Evolutionary conservation across 2,797 vertebrate genomes (phyloP).

Genomic region (Megaceryle alcyon): DNA sequence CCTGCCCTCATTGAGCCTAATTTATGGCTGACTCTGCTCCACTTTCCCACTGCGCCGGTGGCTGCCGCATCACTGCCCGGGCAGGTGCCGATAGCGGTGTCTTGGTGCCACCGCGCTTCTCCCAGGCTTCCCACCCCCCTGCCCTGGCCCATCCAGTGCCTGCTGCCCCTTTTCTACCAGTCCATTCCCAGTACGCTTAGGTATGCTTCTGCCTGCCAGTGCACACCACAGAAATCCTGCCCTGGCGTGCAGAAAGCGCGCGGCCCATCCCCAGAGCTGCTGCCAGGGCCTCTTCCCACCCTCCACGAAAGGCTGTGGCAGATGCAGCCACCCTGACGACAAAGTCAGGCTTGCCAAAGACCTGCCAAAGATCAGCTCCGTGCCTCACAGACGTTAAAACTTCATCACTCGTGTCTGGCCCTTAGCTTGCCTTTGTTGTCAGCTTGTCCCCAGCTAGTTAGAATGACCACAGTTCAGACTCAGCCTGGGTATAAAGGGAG

Average conservation of each 20-base stretch:
- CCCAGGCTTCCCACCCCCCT: accelerated
- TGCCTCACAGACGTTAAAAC: no score
- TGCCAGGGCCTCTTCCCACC: not conserved
- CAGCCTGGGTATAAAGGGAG: no score
- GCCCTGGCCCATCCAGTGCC: accelerated
- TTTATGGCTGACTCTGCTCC: not conserved
- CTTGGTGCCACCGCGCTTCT: not conserved
- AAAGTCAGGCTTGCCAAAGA: no score
- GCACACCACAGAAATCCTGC: accelerated
- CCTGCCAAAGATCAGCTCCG: no score
- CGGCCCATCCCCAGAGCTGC: not conserved
- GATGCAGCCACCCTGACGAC: no score
- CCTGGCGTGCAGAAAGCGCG: accelerated
- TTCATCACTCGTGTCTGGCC: no score
- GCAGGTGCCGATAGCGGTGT: not conserved
- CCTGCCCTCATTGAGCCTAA: not conserved
- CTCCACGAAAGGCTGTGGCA: not conserved
- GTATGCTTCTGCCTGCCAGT: not conserved
- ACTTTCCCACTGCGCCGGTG: accelerated
- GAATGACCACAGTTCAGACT: not conserved
- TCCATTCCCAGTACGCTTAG: accelerated
- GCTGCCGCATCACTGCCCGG: not conserved
- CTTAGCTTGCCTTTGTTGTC: no score
- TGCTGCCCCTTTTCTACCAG: not conserved
- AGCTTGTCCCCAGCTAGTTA: not conserved